Percentiles rank a stretch among this genome's conserved stretches.
Evolutionary conservation across 2,113 vertebrate species (phyloP).

Genomic region (Orcinus orca): DNA sequence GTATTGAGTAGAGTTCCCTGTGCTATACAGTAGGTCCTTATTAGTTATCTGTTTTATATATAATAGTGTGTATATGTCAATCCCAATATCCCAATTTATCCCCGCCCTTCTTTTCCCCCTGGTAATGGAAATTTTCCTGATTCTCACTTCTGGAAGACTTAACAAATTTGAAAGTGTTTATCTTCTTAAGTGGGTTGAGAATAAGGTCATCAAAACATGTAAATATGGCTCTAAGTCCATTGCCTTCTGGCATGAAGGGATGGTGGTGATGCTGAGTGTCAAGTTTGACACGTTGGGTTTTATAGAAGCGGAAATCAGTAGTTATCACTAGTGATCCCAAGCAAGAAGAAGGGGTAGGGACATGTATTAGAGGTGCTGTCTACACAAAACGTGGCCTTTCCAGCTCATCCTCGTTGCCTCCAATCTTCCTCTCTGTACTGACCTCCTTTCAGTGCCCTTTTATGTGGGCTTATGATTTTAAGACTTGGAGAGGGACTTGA

Average conservation of each 20-base stretch:
- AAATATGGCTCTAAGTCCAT: background rate
- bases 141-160: background rate
- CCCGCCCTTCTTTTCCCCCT: background rate
- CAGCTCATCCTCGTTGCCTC: background rate
- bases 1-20: background rate
- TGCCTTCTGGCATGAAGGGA: background rate
- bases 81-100: background rate
- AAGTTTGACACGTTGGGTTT: background rate
- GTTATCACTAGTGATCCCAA: background rate
- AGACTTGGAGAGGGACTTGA: background rate
- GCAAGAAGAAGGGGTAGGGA: background rate
- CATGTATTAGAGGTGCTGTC: background rate
- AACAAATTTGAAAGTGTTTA: background rate
- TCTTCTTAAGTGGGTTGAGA: background rate
- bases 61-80: background rate
- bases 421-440: background rate
- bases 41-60: background rate
- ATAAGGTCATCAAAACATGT: background rate
- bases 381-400: accelerated
- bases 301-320: background rate
- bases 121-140: background rate
- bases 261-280: background rate
- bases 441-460: background rate
- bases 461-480: background rate
- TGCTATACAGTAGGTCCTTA: background rate